Conservation (phyloP, 2,797 vertebrate species). For the Premnoplex brunnescens region DNA sequence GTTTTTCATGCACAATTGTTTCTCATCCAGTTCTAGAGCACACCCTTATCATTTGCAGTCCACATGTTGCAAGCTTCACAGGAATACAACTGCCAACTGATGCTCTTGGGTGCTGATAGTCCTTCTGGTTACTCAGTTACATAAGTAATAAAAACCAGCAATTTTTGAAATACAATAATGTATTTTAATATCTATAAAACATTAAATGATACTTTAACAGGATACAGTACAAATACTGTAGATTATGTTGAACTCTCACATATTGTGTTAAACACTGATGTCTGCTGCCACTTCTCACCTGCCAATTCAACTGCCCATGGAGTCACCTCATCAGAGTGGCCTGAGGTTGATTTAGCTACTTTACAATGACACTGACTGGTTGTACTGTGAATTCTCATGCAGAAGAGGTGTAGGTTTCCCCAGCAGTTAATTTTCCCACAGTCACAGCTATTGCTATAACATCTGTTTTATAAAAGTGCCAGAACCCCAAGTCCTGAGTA, state of each 20-base stretch:
- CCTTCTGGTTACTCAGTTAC: background rate
- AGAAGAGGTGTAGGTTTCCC: background rate
- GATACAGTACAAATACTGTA: background rate
- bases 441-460: background rate
- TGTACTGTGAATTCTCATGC: background rate
- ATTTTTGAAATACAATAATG: background rate
- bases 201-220: background rate
- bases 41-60: background rate
- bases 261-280: background rate
- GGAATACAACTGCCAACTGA: background rate
- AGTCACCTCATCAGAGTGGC: background rate
- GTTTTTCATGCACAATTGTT: background rate
- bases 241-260: background rate
- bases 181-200: background rate
- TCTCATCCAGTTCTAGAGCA: background rate
- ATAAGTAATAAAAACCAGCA: background rate
- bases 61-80: background rate
- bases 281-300: background rate
- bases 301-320: background rate
- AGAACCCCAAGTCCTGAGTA: background rate
- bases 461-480: slow-evolving; percentile 30
- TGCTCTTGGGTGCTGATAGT: background rate
- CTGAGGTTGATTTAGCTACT: background rate
- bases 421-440: background rate
- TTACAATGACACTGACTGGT: background rate